phyloP scores from a whole-genome alignment of 2,797 vertebrate species.

The Cryptoblepharus egeriae region DNA sequence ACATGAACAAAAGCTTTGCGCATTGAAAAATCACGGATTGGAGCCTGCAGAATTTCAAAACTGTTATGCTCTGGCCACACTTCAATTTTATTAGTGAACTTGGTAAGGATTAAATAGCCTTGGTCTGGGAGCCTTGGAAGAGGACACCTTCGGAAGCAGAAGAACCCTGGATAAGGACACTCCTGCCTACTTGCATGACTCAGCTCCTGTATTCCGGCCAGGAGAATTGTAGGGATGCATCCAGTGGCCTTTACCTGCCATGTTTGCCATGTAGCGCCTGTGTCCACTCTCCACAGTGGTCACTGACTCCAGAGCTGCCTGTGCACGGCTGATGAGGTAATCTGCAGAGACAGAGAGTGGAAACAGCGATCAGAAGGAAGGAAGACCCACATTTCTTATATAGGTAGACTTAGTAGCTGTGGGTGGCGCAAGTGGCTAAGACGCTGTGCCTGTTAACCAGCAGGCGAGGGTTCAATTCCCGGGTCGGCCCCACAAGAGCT shows the following conservation, averaged over 20 bases:
- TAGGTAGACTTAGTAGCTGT: too few species aligned
- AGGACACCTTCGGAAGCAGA: not conserved
- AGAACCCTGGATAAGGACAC: accelerated
- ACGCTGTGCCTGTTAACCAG: too few species aligned
- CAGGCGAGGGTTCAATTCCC: too few species aligned
- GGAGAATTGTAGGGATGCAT: not conserved
- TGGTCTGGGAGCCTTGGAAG: too few species aligned
- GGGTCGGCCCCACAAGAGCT: too few species aligned
- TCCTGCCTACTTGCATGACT: not conserved
- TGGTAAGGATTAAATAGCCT: not conserved
- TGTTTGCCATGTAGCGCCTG: slow-evolving; percentile 83
- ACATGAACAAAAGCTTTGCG: too few species aligned
- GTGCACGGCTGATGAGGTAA: slow-evolving; percentile 91
- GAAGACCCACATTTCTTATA: not conserved
- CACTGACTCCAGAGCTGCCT: slow-evolving; percentile 86
- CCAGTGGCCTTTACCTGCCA: slow-evolving; percentile 78
- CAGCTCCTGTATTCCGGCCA: not conserved
- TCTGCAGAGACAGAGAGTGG: slow-evolving; percentile 72
- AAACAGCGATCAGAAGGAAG: not conserved
- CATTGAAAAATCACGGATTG: too few species aligned
- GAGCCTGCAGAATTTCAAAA: too few species aligned
- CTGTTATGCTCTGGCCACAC: too few species aligned
- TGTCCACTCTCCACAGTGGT: slow-evolving; percentile 87
- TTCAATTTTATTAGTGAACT: not conserved
- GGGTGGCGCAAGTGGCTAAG: too few species aligned